Percentiles rank a stretch among this genome's conserved stretches.
Evolutionary conservation across 2,797 vertebrate species (phyloP).

Genomic region (Alectoris magna): DNA sequence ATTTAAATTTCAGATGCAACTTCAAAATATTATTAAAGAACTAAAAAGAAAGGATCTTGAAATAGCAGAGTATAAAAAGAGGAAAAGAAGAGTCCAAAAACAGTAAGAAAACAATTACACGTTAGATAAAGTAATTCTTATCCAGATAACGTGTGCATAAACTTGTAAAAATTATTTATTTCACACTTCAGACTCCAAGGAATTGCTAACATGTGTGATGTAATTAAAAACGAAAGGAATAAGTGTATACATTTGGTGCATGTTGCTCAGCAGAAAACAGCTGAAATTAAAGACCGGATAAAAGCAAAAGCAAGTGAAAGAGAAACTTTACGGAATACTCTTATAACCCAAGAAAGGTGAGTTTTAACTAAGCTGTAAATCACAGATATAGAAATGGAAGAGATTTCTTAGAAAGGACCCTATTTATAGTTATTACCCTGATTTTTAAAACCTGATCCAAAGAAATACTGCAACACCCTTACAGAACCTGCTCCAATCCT

Average conservation of each 20-base stretch:
- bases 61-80: conserved; percentile 85
- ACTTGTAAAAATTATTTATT: conserved; percentile 32
- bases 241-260: conserved; percentile 86
- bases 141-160: background rate
- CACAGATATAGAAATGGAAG: background rate
- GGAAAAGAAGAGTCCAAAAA: conserved; percentile 75
- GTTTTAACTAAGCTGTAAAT: background rate
- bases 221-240: conserved; percentile 85
- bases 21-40: conserved; percentile 77
- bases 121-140: background rate
- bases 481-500: background rate
- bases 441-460: background rate
- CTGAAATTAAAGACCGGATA: conserved; percentile 82
- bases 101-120: conserved; percentile 78
- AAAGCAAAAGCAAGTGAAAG: conserved; percentile 85
- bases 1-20: conserved; percentile 75
- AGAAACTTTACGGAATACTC: conserved; percentile 83
- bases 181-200: conserved; percentile 80
- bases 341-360: conserved; percentile 87
- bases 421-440: background rate
- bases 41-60: conserved; percentile 86
- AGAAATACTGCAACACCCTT: background rate
- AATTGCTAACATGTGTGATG: conserved; percentile 81
- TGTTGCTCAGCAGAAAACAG: conserved; percentile 81
- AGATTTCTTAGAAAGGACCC: background rate